Base-by-base conservation (phyloP, 1,140 invertebrate genomes). In the Drosophila funebris region DNA sequence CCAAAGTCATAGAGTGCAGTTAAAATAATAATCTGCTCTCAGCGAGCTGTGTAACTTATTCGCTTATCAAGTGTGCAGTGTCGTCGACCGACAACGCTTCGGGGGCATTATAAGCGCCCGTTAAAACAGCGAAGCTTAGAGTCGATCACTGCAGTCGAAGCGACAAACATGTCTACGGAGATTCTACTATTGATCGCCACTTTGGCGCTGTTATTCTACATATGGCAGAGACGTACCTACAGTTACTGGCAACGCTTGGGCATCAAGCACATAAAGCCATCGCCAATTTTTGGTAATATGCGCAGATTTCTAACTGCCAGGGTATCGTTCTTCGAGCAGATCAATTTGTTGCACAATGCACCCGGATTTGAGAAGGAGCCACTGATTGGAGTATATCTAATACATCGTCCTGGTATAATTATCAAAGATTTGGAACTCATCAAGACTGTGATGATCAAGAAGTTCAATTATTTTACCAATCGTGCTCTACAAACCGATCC, bases 361-460 rank as follows among this genome's bases (percentile, higher is more conserved):
- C 68, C 76, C 1, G 79, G 68, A 7, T 72, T 56, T 13, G 79
- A 80, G 11, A 73, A 85, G 2, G 77, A 82, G 22, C 75, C 90
- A 0, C 37, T 78, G 4, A 60, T 93, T n/a, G 92, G 92, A 0
- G 74, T 93, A 7, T 92, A 91, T 60, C 60, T 92, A 43, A 63
- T 92, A 2, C 71, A 90, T 44, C 74, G 85, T 9, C 93, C 94
- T 0, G 79, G 73, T 0, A 18, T 94, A 4, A 60, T 94, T 0
- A 58, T 94, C 0, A 88, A 91, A 9, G 93, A 94, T 82, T 88
- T 92, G 0, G 92, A 93, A 3, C 57, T 94, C 1, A 82, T 94
- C 6, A 93, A 93, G 56, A 72, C 82, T 16, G 91, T 94, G 27
- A 70, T 94, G 22, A 88, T 94, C 1, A 93, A 93, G 61, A 93